Evolutionary conservation across 2,113 vertebrate species (phyloP).

Genomic region (Setophaga kirtlandii): DNA sequence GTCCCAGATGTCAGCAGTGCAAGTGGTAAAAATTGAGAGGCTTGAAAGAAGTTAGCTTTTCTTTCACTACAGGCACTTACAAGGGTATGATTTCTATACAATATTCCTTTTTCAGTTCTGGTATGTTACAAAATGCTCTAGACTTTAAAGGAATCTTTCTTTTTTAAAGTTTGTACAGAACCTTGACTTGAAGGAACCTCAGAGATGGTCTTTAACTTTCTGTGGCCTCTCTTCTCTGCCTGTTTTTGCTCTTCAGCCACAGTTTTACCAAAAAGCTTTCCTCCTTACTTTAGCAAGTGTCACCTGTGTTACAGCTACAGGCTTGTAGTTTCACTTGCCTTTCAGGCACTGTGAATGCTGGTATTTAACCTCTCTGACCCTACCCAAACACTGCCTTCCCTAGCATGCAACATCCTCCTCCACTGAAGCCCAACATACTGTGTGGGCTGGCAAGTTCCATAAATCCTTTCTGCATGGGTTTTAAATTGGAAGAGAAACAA

Average conservation of each 20-base stretch:
- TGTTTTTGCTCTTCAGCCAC: background rate
- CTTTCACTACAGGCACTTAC: background rate
- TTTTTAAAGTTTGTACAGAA: background rate
- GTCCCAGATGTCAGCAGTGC: background rate
- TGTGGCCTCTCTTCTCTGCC: background rate
- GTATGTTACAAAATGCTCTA: background rate
- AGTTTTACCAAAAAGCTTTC: background rate
- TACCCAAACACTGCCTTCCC: background rate
- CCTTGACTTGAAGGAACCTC: background rate
- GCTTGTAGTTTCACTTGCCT: background rate
- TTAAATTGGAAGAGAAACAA: background rate
- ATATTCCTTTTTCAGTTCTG: background rate
- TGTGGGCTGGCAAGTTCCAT: background rate
- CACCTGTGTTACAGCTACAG: background rate
- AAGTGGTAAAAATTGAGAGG: background rate
- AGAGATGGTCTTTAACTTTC: background rate
- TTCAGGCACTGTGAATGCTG: background rate
- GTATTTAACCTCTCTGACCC: background rate
- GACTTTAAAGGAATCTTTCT: background rate
- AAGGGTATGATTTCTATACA: background rate
- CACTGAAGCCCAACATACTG: background rate
- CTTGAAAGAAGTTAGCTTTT: background rate
- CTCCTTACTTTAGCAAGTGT: background rate
- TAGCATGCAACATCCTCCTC: background rate
- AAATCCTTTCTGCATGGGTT: background rate